phyloP scores from a whole-genome alignment of 2,797 vertebrate species.

The Tamandua tetradactyla region DNA sequence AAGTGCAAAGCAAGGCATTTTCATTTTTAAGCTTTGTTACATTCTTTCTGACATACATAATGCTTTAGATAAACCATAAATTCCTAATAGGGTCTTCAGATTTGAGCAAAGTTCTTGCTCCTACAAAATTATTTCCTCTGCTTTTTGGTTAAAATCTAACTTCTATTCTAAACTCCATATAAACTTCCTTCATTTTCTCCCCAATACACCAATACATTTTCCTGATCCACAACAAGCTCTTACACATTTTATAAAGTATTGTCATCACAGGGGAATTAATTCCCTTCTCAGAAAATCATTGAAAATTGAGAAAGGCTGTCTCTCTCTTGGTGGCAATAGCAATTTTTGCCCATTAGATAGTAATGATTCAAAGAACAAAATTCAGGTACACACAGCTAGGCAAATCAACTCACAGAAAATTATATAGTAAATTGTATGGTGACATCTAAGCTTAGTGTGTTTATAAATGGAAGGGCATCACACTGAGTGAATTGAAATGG shows the following conservation, averaged over 20 bases:
- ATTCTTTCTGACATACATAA: neutral
- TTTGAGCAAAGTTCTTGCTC: neutral
- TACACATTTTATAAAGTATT: conserved; percentile 52
- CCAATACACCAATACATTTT: conserved; percentile 13
- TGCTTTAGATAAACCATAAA: conserved; percentile 39
- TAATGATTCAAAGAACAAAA: conserved; percentile 47
- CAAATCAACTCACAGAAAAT: conserved; percentile 20
- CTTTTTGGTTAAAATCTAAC: conserved; percentile 13
- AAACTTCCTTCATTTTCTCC: conserved; percentile 56
- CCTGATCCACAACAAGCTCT: conserved; percentile 2
- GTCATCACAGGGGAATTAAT: conserved; percentile 39
- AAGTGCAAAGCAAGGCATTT: neutral
- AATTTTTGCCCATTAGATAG: conserved; percentile 22
- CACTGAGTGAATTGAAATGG: neutral
- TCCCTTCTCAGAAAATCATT: conserved; percentile 55
- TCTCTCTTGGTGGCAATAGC: conserved; percentile 32
- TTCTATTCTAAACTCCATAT: conserved; percentile 6
- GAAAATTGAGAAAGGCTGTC: conserved; percentile 9
- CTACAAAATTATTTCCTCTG: neutral
- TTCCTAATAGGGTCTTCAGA: neutral
- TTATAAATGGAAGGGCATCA: neutral
- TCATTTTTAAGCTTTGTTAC: neutral
- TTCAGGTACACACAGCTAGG: neutral
- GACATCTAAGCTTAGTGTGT: neutral
- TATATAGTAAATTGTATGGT: conserved; percentile 1